Conservation (phyloP, 2,797 vertebrate species). For the Poeciliopsis paucimaculata region DNA sequence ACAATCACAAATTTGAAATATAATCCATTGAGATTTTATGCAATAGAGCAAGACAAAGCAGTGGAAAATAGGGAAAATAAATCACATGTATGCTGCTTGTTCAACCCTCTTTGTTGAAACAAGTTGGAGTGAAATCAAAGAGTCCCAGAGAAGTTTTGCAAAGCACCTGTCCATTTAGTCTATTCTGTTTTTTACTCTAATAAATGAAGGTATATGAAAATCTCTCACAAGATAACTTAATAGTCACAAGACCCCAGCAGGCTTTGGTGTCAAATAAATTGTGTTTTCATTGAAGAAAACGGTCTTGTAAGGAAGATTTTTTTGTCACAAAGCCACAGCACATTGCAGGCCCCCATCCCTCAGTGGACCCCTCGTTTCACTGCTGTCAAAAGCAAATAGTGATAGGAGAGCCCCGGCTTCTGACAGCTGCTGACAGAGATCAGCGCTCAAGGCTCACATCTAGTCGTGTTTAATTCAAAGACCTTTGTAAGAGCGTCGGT, state of each 20-base stretch:
- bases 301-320: conserved; percentile 46
- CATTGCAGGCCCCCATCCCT: conserved; percentile 36
- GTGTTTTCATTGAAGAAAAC: conserved; percentile 14
- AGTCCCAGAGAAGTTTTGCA: not conserved
- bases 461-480: conserved; percentile 62
- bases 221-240: not conserved
- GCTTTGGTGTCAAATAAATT: conserved; percentile 23
- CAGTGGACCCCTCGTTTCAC: conserved; percentile 26
- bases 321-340: conserved; percentile 41
- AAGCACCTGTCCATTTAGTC: not conserved
- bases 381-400: conserved; percentile 36
- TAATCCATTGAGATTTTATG: not conserved
- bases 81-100: not conserved
- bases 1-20: not conserved
- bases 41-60: not conserved
- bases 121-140: not conserved
- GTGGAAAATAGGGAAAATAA: not conserved
- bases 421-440: conserved; percentile 48
- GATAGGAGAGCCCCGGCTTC: conserved; percentile 20
- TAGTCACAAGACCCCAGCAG: not conserved
- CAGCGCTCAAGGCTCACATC: conserved; percentile 36
- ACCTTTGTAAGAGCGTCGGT: conserved; percentile 34
- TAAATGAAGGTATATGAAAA: not conserved
- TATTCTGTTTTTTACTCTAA: not conserved
- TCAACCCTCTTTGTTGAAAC: not conserved